Percentiles rank a stretch among this genome's conserved stretches.
phyloP scores from a whole-genome alignment of 2,797 vertebrate genomes.

The Rallus crepitans region DNA sequence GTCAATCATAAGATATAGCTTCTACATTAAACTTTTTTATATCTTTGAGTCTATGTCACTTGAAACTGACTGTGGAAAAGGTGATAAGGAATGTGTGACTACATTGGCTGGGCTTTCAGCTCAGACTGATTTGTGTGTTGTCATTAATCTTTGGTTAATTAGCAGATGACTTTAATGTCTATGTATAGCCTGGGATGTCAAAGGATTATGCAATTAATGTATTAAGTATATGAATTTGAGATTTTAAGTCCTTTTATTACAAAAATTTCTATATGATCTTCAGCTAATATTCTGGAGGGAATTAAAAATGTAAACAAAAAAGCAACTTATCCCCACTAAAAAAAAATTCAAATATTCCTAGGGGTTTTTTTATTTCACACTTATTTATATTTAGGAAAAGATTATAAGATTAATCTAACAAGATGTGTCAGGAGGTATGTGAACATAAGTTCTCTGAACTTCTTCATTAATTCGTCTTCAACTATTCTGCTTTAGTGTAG shows the following conservation, averaged over 20 bases:
- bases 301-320: background rate
- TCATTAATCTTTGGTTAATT: constrained; percentile 50
- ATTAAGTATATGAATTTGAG: constrained; percentile 9
- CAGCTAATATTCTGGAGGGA: background rate
- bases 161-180: constrained; percentile 40
- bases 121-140: background rate
- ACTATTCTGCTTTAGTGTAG: background rate
- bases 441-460: background rate
- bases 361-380: background rate
- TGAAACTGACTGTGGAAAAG: background rate
- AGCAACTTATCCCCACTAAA: background rate
- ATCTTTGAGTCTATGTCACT: background rate
- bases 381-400: background rate
- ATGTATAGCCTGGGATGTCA: constrained; percentile 17
- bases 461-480: background rate
- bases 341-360: background rate
- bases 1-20: background rate
- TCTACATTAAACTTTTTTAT: background rate
- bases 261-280: background rate
- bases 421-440: background rate
- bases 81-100: background rate
- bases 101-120: background rate
- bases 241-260: background rate
- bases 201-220: constrained; percentile 14
- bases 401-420: background rate